Base-by-base conservation (phyloP, 2,888 invertebrate species). In the Lapara coniferarum region DNA sequence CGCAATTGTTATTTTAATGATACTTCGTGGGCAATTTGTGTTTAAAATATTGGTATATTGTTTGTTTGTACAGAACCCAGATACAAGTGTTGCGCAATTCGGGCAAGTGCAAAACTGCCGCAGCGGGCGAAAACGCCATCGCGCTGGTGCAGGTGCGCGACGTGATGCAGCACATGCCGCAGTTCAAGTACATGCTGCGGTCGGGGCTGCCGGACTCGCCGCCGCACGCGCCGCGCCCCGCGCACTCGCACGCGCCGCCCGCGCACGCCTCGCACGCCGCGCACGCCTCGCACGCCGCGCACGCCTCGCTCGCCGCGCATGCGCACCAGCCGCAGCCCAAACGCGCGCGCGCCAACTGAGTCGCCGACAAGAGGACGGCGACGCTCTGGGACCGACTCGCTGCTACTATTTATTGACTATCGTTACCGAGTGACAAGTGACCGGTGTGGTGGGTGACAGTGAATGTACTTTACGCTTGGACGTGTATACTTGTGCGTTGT, bases 151-250 rank as follows among this genome's bases (percentile, higher is more conserved):
- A 97, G 92, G 97, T 97, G 77, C 95, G 96, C 73, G 97, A 97
- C 92, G 96, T 97, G 74, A 96, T 97, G 92, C 96, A 96, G 84
- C 97, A 95, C 89, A 97, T 97, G 97, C 96, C 97, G 49, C 98
- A 98, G 90, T 93, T 98, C 90, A 97, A 97, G 85, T 98, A 97
- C 93, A 97, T 97, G 96, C 95, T 97, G 90, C 94, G 95, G 70
- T 94, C 94, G 12, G 92, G 89, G 0, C 13, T 66, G 44, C 57
- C 66, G 13, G 69, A 66, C 44, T 91, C 85, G 72, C 82, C 79
- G 56, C 81, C 77, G 66, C 81, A 75, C 44, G 66, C 66, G 52
- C 69, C 69, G 52, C 69, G 66, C 66, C 80, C 81, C 10, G 78
- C 81, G 70, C 83, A 77, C 75, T 73, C 77, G 74, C 77, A 78